Conservation (phyloP, 2,797 vertebrate genomes). For the Chromis chromis region DNA sequence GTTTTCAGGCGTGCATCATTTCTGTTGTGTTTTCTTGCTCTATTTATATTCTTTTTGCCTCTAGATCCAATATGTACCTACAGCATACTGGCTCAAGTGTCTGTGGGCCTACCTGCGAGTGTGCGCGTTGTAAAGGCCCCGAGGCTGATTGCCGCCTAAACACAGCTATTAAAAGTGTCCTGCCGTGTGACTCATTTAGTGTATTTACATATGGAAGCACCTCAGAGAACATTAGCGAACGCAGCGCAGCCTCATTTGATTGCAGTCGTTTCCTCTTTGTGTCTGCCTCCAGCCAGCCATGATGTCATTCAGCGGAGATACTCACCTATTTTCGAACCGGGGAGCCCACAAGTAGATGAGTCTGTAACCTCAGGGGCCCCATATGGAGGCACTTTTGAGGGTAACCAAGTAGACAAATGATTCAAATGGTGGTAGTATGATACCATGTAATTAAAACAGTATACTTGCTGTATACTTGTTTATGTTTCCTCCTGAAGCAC, state of each 20-base stretch:
- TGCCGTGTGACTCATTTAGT: background rate
- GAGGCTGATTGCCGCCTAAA: slow-evolving; percentile 41
- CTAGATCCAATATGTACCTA: background rate
- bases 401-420: background rate
- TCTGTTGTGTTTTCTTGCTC: background rate
- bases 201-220: slow-evolving; percentile 52
- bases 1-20: slow-evolving; percentile 5
- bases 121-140: background rate
- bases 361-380: slow-evolving; percentile 6
- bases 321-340: slow-evolving; percentile 1
- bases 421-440: background rate
- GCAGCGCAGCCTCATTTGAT: slow-evolving; percentile 47
- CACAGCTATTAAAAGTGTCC: slow-evolving; percentile 46
- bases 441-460: no score
- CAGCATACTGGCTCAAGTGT: background rate
- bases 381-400: slow-evolving; percentile 22
- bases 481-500: background rate
- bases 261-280: slow-evolving; percentile 43
- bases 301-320: slow-evolving; percentile 44
- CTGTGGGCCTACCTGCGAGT: background rate
- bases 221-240: slow-evolving; percentile 35
- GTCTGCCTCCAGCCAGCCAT: slow-evolving; percentile 34
- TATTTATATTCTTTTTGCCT: background rate
- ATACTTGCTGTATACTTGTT: no score
- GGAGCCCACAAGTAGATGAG: slow-evolving; percentile 20